Evolutionary conservation across 2,888 invertebrate genomes (phyloP).

Genomic region (Cantharis flavilabris): DNA sequence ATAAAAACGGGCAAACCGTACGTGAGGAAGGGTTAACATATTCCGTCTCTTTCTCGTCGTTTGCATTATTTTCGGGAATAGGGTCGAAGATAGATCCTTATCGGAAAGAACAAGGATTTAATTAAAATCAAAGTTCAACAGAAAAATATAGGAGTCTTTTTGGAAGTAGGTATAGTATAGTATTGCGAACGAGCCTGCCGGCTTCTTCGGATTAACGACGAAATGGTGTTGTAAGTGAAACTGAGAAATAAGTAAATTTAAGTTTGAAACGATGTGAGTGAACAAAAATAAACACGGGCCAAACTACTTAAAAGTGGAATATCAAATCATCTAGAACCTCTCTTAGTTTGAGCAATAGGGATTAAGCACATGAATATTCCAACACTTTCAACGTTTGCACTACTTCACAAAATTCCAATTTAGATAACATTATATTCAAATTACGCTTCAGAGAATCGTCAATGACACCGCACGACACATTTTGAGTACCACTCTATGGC

Average conservation of each 20-base stretch:
- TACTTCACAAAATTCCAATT: slow-evolving; percentile 36
- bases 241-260: background rate
- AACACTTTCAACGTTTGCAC: slow-evolving; percentile 20
- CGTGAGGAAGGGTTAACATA: slow-evolving; percentile 29
- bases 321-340: slow-evolving; percentile 7
- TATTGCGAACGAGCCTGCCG: background rate
- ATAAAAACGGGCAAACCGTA: slow-evolving; percentile 24
- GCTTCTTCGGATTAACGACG: background rate
- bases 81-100: slow-evolving; percentile 32
- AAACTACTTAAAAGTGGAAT: background rate
- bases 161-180: background rate
- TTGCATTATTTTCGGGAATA: slow-evolving; percentile 36
- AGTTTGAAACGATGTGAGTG: background rate
- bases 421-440: slow-evolving; percentile 47
- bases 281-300: background rate
- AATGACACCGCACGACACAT: slow-evolving; percentile 48
- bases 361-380: slow-evolving; percentile 13
- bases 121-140: background rate
- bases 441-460: slow-evolving; percentile 38
- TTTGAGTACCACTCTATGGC: slow-evolving; percentile 48
- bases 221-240: background rate
- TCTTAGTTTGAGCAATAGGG: slow-evolving; percentile 5
- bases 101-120: background rate
- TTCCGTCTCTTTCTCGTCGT: slow-evolving; percentile 39
- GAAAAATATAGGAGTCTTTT: background rate